phyloP scores from a whole-genome alignment of 2,888 invertebrate species.

The Glaucopsyche alexis region DNA sequence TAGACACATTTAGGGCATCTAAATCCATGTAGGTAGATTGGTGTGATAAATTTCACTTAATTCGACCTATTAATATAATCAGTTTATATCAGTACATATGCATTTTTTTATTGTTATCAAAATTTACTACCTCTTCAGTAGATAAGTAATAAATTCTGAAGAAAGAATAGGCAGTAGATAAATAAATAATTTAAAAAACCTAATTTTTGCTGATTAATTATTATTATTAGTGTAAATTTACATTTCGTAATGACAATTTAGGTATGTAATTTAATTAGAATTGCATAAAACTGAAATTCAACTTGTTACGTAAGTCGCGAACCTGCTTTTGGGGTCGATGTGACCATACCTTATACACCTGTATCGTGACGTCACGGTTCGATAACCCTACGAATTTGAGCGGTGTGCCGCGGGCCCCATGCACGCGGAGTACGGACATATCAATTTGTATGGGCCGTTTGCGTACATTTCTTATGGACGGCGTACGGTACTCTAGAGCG shows the following conservation, averaged over 20 bases:
- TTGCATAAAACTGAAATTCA: background rate
- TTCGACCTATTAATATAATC: no score
- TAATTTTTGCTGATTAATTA: no score
- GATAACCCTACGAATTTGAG: slow-evolving; percentile 51
- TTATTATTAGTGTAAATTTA: no score
- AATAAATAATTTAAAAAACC: no score
- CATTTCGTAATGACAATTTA: no score
- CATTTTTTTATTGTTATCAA: no score
- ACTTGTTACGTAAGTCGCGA: slow-evolving; percentile 16
- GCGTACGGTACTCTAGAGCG: slow-evolving; percentile 72
- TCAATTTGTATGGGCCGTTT: slow-evolving; percentile 60
- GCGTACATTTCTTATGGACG: slow-evolving; percentile 69
- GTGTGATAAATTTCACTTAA: background rate
- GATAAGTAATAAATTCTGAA: no score
- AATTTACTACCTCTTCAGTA: no score
- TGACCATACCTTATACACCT: slow-evolving; percentile 64
- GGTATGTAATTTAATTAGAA: background rate
- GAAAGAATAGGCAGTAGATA: no score
- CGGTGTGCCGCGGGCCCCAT: slow-evolving; percentile 35
- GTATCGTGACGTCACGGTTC: slow-evolving; percentile 70
- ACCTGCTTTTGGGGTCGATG: slow-evolving; percentile 47
- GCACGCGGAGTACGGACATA: slow-evolving; percentile 47
- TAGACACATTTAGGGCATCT: background rate
- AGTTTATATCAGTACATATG: no score
- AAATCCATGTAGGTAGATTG: background rate